Percentiles rank a stretch among this genome's conserved stretches.
Evolutionary conservation across 2,797 vertebrate species (phyloP).

Genomic region (Acanthis flammea): DNA sequence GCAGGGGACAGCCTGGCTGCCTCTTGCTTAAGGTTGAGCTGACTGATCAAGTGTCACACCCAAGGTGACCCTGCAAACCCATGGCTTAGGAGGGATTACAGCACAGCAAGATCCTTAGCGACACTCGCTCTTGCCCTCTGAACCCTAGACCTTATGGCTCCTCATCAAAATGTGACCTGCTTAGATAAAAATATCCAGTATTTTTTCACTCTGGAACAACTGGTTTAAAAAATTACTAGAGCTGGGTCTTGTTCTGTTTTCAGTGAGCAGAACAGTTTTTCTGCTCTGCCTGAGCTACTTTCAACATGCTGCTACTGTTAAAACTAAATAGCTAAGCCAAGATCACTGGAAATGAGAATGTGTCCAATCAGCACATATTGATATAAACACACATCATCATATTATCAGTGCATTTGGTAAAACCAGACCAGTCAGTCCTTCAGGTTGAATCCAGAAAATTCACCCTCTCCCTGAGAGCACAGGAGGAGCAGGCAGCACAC

Average conservation of each 20-base stretch:
- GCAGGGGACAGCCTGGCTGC: neutral
- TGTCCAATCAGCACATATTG: neutral
- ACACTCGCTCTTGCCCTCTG: neutral
- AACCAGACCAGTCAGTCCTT: neutral
- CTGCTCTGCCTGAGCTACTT: neutral
- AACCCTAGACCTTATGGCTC: constrained; percentile 40
- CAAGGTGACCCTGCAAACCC: constrained; percentile 39
- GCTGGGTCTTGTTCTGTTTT: neutral
- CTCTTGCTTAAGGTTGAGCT: constrained; percentile 11
- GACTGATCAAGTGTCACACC: constrained; percentile 29
- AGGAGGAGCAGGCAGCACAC: neutral
- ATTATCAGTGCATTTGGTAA: neutral
- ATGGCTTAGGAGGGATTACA: constrained; percentile 43
- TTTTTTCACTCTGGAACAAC: constrained; percentile 3
- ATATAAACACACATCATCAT: neutral
- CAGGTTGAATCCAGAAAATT: neutral
- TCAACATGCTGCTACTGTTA: neutral
- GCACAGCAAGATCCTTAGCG: neutral
- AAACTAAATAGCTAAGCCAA: neutral
- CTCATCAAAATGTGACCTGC: constrained; percentile 36
- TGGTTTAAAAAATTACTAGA: neutral
- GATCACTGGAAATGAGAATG: neutral
- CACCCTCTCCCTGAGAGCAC: neutral
- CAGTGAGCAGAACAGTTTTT: neutral
- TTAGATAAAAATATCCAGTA: constrained; percentile 32